These are phyloP conservation scores for Anisognathus igniventris DNA, from an alignment of 2,797 vertebrate genomes.

Conservation along the genomic window DNA sequence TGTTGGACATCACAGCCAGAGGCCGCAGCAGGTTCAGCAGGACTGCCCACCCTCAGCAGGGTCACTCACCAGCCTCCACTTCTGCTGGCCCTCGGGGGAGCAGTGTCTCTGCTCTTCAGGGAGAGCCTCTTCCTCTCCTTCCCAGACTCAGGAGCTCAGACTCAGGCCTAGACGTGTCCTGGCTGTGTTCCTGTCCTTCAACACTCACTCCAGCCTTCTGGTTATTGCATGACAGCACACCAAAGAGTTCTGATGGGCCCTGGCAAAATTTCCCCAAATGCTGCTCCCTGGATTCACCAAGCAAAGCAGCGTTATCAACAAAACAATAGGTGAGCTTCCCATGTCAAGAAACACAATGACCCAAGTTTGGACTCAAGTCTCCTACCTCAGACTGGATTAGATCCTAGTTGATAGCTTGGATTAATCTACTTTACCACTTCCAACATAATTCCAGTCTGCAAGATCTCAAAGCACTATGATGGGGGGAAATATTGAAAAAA, in stretches of 20 bases:
- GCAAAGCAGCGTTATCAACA: not conserved
- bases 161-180: not conserved
- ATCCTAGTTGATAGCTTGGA: not conserved
- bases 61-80: not conserved
- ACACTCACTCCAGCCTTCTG: not conserved
- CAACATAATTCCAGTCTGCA: not conserved
- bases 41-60: not conserved
- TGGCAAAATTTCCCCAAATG: not conserved
- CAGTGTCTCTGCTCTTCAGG: not conserved
- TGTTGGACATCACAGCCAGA: not conserved
- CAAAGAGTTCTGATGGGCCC: not conserved
- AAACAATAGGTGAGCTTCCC: not conserved
- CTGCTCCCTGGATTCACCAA: not conserved
- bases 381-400: not conserved
- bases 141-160: not conserved
- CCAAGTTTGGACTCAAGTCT: not conserved
- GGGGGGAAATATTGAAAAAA: not conserved
- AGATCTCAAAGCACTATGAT: not conserved
- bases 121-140: not conserved
- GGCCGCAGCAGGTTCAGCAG: not conserved
- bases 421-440: not conserved
- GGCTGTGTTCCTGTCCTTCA: not conserved
- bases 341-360: rapidly evolving
- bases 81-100: not conserved
- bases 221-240: not conserved